Conservation (phyloP, 2,888 invertebrate species). For the Pherbina coryleti region DNA sequence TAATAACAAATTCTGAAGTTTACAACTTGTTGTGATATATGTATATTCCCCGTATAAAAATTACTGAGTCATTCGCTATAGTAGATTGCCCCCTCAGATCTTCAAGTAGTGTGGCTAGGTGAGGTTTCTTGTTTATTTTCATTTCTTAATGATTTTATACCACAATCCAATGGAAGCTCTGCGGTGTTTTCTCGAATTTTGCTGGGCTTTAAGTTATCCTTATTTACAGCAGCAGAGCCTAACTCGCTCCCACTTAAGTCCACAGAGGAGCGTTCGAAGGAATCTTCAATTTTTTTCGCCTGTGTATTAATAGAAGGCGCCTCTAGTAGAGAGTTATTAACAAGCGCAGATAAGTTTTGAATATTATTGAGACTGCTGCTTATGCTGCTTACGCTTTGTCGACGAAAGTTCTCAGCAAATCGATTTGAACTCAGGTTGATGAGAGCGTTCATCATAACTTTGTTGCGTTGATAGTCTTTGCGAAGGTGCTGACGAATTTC, state of each 20-base stretch:
- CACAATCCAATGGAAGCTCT: conserved; percentile 61
- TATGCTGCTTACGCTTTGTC: conserved; percentile 49
- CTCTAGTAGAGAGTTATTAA: conserved; percentile 26
- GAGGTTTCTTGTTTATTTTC: conserved; percentile 7
- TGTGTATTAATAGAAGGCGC: conserved; percentile 3
- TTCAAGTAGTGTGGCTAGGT: background rate
- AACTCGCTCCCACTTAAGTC: conserved; percentile 23
- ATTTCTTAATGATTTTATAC: conserved; percentile 51
- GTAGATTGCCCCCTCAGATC: background rate
- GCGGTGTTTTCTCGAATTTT: conserved; percentile 43
- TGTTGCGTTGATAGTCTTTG: conserved; percentile 69
- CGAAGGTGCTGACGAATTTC: conserved; percentile 70
- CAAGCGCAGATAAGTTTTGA: conserved; percentile 25
- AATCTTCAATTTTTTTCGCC: conserved; percentile 1
- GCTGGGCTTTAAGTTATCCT: background rate
- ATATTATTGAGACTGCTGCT: conserved; percentile 37
- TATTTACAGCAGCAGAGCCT: background rate
- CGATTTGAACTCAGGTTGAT: conserved; percentile 64
- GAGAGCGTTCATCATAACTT: conserved; percentile 67
- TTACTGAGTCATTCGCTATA: too few relatives aligned
- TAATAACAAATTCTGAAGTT: too few relatives aligned
- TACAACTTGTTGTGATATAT: too few relatives aligned
- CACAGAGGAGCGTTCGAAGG: background rate
- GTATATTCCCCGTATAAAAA: too few relatives aligned
- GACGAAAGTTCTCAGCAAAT: conserved; percentile 59